These are phyloP conservation scores for Pseudomyrmex concolor DNA, from an alignment of 1,140 invertebrate species.

Conservation along the genomic window DNA sequence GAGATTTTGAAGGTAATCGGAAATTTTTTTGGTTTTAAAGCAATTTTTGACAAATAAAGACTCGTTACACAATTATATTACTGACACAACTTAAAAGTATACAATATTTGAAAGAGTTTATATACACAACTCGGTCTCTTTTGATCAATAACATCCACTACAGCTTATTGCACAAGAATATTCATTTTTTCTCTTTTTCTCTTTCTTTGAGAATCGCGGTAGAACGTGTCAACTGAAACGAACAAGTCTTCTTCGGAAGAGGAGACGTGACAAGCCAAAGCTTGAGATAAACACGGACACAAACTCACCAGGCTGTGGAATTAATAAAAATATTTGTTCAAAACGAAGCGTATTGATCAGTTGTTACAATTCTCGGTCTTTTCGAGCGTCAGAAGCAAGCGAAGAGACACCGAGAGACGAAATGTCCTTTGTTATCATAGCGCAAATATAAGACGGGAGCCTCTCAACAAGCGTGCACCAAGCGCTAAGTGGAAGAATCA, in stretches of 20 bases:
- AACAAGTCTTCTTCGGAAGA: background rate
- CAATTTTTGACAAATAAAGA: background rate
- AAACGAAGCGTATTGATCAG: conserved; percentile 35
- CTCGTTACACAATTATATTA: too few relatives aligned
- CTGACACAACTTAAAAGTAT: too few relatives aligned
- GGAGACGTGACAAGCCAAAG: conserved; percentile 31
- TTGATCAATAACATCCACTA: conserved; percentile 17
- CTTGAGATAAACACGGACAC: conserved; percentile 21
- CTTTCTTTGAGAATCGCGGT: background rate
- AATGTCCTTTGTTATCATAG: conserved; percentile 51
- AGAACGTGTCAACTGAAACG: conserved; percentile 37
- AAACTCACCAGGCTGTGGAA: background rate
- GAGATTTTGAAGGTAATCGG: too few relatives aligned
- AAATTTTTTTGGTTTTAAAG: conserved; percentile 7
- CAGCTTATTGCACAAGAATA: conserved; percentile 27
- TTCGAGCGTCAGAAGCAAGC: background rate
- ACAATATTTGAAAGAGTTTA: background rate
- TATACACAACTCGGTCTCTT: background rate
- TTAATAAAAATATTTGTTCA: conserved; percentile 59
- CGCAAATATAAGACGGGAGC: conserved; percentile 75
- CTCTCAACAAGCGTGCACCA: conserved; percentile 60
- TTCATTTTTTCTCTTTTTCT: background rate
- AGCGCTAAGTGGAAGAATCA: conserved; percentile 76
- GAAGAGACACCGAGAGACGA: conserved; percentile 14
- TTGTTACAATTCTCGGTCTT: conserved; percentile 41